A percentile compares a stretch with the other conserved stretches of the same genome.
phyloP scores from a whole-genome alignment of 2,888 invertebrate genomes.

The Nymphalis polychloros region DNA sequence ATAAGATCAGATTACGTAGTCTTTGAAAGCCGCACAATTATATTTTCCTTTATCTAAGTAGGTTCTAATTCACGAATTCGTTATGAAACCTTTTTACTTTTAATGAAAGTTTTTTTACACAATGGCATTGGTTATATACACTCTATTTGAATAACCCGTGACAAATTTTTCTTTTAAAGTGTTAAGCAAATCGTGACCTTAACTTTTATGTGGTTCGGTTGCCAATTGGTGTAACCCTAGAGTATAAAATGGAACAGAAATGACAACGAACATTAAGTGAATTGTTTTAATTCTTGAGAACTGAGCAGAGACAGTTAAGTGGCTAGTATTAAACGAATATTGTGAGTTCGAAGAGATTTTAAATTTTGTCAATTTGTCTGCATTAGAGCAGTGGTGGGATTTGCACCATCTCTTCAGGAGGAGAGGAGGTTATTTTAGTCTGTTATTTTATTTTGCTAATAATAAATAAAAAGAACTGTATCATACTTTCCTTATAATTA shows the following conservation, averaged over 20 bases:
- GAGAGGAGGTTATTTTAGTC: no score
- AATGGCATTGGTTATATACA: conserved; percentile 24
- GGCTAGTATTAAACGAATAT: no score
- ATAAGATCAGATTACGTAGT: not conserved
- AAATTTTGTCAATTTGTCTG: no score
- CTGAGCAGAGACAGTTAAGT: no score
- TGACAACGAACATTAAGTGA: not conserved
- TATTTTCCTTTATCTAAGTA: not conserved
- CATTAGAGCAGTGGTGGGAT: no score
- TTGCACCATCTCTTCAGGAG: no score
- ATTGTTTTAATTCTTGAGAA: no score
- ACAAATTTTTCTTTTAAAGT: conserved; percentile 33
- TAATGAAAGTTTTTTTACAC: conserved; percentile 17
- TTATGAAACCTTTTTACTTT: conserved; percentile 23
- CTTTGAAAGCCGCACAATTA: not conserved
- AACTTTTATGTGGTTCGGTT: conserved; percentile 21
- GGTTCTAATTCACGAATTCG: conserved; percentile 8
- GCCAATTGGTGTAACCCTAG: not conserved
- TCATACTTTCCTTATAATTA: no score
- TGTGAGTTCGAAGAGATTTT: no score
- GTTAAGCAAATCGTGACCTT: conserved; percentile 33
- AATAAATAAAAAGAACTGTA: no score
- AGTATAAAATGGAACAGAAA: not conserved
- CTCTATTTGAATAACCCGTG: conserved; percentile 40
- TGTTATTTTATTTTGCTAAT: no score